phyloP scores from a whole-genome alignment of 1,140 invertebrate species.

The Brachionus paranguensis region DNA sequence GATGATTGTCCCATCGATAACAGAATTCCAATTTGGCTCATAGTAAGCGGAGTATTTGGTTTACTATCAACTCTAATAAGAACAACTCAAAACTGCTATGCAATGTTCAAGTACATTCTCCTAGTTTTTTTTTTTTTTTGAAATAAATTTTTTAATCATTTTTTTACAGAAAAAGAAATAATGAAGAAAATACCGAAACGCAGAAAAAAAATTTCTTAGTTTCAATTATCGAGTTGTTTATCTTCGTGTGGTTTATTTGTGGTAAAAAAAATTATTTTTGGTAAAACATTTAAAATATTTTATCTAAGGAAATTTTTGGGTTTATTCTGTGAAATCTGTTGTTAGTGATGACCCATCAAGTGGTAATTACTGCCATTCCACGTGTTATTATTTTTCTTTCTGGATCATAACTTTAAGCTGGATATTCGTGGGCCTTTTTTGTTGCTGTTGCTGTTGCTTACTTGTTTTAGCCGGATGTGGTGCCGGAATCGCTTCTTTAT shows the following conservation, averaged over 20 bases:
- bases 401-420: conserved; percentile 12
- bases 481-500: neutral
- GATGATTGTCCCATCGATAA: conserved; percentile 13
- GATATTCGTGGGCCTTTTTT: neutral
- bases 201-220: neutral
- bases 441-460: conserved; percentile 17
- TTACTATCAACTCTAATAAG: neutral
- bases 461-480: neutral
- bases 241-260: conserved; percentile 33
- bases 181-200: neutral
- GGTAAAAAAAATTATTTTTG: neutral
- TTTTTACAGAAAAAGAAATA: neutral
- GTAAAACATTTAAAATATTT: neutral
- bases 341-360: neutral
- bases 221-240: conserved; percentile 27
- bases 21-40: conserved; percentile 39
- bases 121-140: neutral
- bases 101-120: neutral
- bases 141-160: neutral
- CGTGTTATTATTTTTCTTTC: conserved; percentile 31
- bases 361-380: conserved; percentile 1
- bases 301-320: conserved; percentile 30
- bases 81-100: neutral
- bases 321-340: neutral
- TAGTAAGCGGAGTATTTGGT: neutral